Percentiles rank a stretch among this genome's conserved stretches.
Evolutionary conservation across 1,140 invertebrate species (phyloP).

Genomic region (Drosophila pachea): DNA sequence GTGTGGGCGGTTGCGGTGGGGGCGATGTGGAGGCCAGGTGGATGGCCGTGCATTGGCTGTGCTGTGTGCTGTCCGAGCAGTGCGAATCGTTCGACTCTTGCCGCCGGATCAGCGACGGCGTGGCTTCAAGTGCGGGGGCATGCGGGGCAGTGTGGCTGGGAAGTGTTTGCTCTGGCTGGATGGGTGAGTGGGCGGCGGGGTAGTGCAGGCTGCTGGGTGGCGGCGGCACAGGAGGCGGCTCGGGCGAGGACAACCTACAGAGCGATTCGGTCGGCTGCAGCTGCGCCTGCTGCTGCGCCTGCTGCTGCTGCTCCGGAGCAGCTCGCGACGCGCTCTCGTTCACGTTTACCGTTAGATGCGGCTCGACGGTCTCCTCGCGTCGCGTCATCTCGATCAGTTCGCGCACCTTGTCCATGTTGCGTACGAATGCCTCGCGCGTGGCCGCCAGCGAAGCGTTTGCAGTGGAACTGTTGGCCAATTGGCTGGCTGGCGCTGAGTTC

Average conservation of each 20-base stretch:
- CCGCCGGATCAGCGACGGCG: conserved; percentile 43
- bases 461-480: conserved; percentile 59
- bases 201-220: conserved; percentile 47
- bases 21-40: conserved; percentile 71
- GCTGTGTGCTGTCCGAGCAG: conserved; percentile 80
- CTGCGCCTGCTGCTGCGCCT: background rate
- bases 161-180: background rate
- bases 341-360: background rate
- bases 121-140: conserved; percentile 4
- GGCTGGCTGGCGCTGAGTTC: conserved; percentile 17
- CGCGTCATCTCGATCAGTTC: conserved; percentile 73
- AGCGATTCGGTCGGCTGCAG: conserved; percentile 20
- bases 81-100: conserved; percentile 78
- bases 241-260: conserved; percentile 49
- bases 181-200: conserved; percentile 6
- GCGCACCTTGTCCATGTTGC: conserved; percentile 72
- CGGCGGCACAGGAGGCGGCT: conserved; percentile 64
- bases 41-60: conserved; percentile 80
- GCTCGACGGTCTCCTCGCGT: conserved; percentile 41
- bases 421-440: conserved; percentile 68
- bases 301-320: background rate
- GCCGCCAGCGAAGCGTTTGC: conserved; percentile 63
- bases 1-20: conserved; percentile 35
- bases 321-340: conserved; percentile 10
- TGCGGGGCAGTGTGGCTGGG: conserved; percentile 5